These are phyloP conservation scores for Decapterus maruadsi DNA, from an alignment of 2,797 vertebrate species.

Conservation along the genomic window DNA sequence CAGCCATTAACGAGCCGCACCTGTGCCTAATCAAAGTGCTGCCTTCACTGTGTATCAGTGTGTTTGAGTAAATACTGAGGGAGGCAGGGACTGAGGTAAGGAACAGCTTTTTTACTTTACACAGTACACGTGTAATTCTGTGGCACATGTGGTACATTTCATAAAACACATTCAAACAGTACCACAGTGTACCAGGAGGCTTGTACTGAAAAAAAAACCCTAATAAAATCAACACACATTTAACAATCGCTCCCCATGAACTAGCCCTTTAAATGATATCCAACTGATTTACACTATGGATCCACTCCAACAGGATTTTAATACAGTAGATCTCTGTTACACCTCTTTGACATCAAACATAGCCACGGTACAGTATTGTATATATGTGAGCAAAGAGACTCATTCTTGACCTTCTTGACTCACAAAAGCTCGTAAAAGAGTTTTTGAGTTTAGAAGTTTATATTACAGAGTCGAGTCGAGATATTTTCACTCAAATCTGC, in stretches of 20 bases:
- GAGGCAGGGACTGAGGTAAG: conserved; percentile 24
- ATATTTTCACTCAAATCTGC: too few relatives aligned
- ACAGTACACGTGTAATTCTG: conserved; percentile 28
- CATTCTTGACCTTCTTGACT: too few relatives aligned
- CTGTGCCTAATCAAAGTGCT: conserved; percentile 63
- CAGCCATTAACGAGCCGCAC: conserved; percentile 64
- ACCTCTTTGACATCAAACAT: too few relatives aligned
- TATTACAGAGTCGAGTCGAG: too few relatives aligned
- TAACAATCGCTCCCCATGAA: background rate
- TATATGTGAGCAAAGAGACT: too few relatives aligned
- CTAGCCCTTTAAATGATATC: conserved; percentile 3
- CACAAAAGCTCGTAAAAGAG: too few relatives aligned
- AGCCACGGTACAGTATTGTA: too few relatives aligned
- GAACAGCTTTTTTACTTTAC: conserved; percentile 37
- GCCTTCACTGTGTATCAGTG: conserved; percentile 46
- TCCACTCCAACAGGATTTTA: conserved; percentile 1
- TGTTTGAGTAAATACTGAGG: conserved; percentile 54
- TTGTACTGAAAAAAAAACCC: conserved; percentile 22
- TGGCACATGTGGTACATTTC: conserved; percentile 43
- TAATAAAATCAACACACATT: conserved; percentile 31
- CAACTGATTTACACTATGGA: conserved; percentile 14
- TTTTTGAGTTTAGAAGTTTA: too few relatives aligned
- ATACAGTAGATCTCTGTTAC: too few relatives aligned
- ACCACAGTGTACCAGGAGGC: conserved; percentile 13
- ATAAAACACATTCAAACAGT: conserved; percentile 8